These are phyloP conservation scores for Isichthys henryi DNA, from an alignment of 2,113 vertebrate genomes.

Conservation along the genomic window DNA sequence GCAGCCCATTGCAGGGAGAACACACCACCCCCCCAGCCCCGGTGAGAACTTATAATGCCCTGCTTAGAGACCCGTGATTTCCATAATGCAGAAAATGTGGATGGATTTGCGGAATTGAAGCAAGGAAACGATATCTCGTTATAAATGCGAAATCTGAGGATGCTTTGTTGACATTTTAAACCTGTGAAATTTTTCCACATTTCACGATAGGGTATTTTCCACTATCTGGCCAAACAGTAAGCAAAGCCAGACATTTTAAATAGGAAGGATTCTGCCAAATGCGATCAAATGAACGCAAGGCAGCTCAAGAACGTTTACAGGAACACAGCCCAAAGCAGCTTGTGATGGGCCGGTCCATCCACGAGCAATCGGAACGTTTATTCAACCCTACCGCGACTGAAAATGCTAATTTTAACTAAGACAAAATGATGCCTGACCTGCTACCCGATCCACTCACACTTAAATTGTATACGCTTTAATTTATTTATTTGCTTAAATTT, in stretches of 20 bases:
- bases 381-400: neutral
- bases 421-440: neutral
- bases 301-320: neutral
- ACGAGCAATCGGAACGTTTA: neutral
- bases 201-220: too few relatives aligned
- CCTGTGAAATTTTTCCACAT: too few relatives aligned
- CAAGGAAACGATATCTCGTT: too few relatives aligned
- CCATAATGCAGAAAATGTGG: too few relatives aligned
- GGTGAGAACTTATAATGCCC: neutral
- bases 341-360: neutral
- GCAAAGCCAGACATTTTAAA: neutral
- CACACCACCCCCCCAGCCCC: too few relatives aligned
- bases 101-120: too few relatives aligned
- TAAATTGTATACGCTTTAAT: neutral
- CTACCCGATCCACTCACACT: neutral
- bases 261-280: neutral
- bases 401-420: neutral
- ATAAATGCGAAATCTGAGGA: too few relatives aligned
- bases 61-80: neutral
- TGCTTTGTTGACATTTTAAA: too few relatives aligned
- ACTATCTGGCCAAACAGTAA: too few relatives aligned
- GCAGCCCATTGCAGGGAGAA: neutral
- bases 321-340: neutral
- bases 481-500: neutral
- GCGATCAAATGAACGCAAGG: neutral